phyloP scores from a whole-genome alignment of 1,140 invertebrate genomes.

The Heliconius melpomene region DNA sequence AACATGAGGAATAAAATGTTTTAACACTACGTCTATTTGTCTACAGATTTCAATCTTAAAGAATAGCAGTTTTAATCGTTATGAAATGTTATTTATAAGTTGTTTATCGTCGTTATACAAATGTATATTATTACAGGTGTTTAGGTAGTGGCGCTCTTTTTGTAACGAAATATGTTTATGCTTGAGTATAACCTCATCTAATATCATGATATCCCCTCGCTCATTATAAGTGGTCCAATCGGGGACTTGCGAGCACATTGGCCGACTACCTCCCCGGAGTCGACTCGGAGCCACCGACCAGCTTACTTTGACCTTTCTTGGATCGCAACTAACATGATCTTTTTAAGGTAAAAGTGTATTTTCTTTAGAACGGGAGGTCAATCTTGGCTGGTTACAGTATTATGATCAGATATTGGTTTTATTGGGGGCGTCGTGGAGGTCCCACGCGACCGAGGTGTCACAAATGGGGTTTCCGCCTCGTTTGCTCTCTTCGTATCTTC shows the following conservation, averaged over 20 bases:
- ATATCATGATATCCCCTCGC: constrained; percentile 55
- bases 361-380: constrained; percentile 25
- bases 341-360: not conserved
- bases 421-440: constrained; percentile 47
- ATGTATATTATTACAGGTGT: not conserved
- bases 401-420: constrained; percentile 50
- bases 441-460: constrained; percentile 48
- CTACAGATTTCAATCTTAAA: too few species aligned
- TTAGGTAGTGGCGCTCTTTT: not conserved
- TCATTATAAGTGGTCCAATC: constrained; percentile 64
- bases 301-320: constrained; percentile 11
- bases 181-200: constrained; percentile 50
- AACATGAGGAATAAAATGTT: too few species aligned
- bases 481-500: constrained; percentile 45
- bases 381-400: constrained; percentile 33
- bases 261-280: constrained; percentile 54
- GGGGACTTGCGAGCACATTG: constrained; percentile 49
- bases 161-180: constrained; percentile 21
- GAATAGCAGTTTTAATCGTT: too few species aligned
- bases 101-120: not conserved
- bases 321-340: constrained; percentile 4
- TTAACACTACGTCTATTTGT: too few species aligned
- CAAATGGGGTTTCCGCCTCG: constrained; percentile 51
- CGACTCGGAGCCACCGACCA: constrained; percentile 39
- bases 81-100: too few species aligned